Percentiles rank a stretch among this genome's conserved stretches.
Conservation (phyloP, 2,113 vertebrate genomes). For the Sardina pilchardus region DNA sequence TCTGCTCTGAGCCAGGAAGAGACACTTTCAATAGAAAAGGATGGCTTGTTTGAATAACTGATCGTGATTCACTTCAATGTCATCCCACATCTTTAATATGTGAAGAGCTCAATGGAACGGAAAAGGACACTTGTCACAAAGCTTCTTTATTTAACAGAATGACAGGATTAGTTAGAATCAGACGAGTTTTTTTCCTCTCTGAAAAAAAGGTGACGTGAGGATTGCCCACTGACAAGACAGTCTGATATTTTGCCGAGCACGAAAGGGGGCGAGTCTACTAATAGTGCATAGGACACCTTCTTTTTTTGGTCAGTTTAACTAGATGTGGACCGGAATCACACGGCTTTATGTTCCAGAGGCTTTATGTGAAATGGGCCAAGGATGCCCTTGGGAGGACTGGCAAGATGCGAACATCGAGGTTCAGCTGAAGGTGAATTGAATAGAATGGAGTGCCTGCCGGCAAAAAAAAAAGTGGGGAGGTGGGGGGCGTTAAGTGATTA, state of each 20-base stretch:
- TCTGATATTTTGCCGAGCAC: neutral
- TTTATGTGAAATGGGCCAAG: neutral
- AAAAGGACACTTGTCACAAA: neutral
- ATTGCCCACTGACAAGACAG: neutral
- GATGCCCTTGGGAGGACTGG: neutral
- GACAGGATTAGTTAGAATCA: neutral
- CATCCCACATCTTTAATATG: neutral
- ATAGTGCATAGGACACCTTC: neutral
- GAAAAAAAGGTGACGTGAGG: neutral
- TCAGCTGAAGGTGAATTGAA: slow-evolving; percentile 17
- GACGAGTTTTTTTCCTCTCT: neutral
- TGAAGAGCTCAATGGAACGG: neutral
- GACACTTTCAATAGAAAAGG: neutral
- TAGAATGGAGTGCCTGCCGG: neutral
- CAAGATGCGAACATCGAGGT: neutral
- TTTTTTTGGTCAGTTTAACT: neutral
- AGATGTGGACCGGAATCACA: neutral
- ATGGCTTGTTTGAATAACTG: neutral
- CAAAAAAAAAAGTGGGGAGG: neutral
- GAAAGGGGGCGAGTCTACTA: neutral
- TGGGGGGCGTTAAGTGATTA: slow-evolving; percentile 11
- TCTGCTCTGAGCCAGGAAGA: neutral
- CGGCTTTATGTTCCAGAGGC: neutral
- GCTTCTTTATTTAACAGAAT: neutral
- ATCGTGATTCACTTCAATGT: slow-evolving; percentile 3